Conservation (phyloP, 2,113 vertebrate genomes). For the Pseudopodoces humilis region DNA sequence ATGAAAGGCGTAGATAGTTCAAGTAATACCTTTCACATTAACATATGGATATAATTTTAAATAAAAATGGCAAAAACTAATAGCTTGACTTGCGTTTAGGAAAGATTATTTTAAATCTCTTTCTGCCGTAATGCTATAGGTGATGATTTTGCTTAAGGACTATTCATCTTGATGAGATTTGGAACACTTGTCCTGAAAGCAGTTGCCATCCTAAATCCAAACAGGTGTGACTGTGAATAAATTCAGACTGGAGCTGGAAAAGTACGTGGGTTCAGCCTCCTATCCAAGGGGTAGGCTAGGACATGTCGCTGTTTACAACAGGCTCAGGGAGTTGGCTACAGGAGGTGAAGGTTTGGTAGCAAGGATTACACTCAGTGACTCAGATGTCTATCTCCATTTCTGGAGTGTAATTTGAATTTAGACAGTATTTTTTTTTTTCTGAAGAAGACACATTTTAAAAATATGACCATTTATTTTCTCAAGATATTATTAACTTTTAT, state of each 20-base stretch:
- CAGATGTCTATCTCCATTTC: neutral
- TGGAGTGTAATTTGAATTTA: neutral
- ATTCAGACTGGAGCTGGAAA: neutral
- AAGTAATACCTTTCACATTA: neutral
- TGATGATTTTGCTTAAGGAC: neutral
- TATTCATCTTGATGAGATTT: neutral
- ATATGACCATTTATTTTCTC: neutral
- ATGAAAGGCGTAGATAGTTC: neutral
- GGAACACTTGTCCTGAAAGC: neutral
- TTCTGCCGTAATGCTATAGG: neutral
- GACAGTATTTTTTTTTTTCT: neutral
- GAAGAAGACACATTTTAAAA: neutral
- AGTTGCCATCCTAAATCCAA: neutral
- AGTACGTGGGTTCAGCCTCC: neutral
- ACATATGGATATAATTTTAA: neutral
- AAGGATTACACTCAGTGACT: neutral
- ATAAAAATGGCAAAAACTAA: neutral
- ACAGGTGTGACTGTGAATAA: neutral
- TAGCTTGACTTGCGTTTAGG: neutral
- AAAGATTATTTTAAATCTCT: neutral
- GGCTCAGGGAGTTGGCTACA: neutral
- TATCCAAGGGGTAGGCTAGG: neutral
- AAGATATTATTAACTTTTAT: neutral
- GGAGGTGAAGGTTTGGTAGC: neutral
- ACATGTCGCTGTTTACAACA: neutral